Evolutionary conservation across 2,113 vertebrate genomes (phyloP).

Genomic region (Crotalus horridus): DNA sequence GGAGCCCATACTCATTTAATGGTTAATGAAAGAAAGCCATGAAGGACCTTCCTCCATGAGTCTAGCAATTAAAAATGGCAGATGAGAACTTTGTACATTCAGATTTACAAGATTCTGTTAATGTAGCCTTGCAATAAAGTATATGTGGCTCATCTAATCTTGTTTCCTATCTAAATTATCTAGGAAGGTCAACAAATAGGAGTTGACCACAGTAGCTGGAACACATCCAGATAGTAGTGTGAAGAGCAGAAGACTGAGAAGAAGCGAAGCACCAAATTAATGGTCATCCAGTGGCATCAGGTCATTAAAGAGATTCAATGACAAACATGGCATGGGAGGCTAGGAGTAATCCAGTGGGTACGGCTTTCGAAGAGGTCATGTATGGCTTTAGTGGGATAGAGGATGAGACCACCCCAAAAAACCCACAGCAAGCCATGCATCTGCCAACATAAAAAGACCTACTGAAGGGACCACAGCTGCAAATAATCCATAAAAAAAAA

Average conservation of each 20-base stretch:
- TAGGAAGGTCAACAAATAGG: too few relatives aligned
- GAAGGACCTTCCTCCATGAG: too few relatives aligned
- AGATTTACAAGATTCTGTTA: too few relatives aligned
- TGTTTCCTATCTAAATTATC: too few relatives aligned
- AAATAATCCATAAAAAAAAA: not conserved
- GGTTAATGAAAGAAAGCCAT: too few relatives aligned
- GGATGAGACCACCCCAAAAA: not conserved
- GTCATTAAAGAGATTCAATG: not conserved
- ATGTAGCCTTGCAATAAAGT: too few relatives aligned
- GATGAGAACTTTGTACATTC: too few relatives aligned
- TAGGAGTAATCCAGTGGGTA: not conserved
- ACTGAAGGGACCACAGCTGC: not conserved
- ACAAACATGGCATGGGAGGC: not conserved
- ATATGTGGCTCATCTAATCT: too few relatives aligned
- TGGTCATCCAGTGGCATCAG: not conserved
- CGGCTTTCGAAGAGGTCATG: not conserved
- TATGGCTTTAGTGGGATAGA: not conserved
- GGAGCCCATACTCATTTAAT: too few relatives aligned
- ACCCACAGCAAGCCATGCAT: not conserved
- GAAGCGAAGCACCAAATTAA: not conserved
- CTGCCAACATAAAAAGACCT: not conserved
- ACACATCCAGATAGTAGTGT: not conserved
- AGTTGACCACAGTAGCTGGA: too few relatives aligned
- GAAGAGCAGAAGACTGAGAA: not conserved
- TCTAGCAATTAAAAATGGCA: too few relatives aligned